A percentile compares a stretch with the other conserved stretches of the same genome.
Evolutionary conservation across 2,113 vertebrate genomes (phyloP).

Genomic region (Zosterops pallidus): DNA sequence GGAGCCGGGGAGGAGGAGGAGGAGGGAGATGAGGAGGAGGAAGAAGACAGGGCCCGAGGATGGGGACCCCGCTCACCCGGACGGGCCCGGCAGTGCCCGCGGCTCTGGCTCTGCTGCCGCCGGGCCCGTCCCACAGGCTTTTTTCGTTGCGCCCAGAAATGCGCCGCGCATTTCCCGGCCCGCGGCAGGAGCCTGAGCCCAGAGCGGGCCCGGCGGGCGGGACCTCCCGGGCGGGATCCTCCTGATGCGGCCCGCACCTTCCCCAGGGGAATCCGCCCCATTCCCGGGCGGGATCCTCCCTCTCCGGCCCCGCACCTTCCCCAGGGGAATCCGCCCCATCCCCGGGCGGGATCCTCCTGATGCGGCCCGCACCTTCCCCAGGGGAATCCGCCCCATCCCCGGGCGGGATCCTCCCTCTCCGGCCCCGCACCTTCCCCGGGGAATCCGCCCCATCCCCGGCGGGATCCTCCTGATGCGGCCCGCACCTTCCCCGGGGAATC

Average conservation of each 20-base stretch:
- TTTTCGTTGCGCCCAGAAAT: conserved; percentile 42
- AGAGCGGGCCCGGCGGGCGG: background rate
- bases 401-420: background rate
- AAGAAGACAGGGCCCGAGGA: background rate
- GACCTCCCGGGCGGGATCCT: background rate
- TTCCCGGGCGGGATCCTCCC: background rate
- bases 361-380: background rate
- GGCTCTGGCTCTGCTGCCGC: background rate
- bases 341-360: background rate
- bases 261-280: background rate
- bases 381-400: background rate
- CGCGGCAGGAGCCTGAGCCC: too few relatives aligned
- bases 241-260: too few relatives aligned
- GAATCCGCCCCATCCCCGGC: background rate
- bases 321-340: background rate
- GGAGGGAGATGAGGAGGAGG: background rate
- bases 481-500: background rate
- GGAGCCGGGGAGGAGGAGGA: background rate
- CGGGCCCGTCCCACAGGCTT: background rate
- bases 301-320: background rate
- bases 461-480: background rate
- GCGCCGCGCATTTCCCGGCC: background rate
- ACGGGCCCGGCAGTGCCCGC: background rate
- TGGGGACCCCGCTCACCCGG: background rate
- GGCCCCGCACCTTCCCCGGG: background rate